Conservation (phyloP, 2,113 vertebrate species). For the Podilymbus podiceps region DNA sequence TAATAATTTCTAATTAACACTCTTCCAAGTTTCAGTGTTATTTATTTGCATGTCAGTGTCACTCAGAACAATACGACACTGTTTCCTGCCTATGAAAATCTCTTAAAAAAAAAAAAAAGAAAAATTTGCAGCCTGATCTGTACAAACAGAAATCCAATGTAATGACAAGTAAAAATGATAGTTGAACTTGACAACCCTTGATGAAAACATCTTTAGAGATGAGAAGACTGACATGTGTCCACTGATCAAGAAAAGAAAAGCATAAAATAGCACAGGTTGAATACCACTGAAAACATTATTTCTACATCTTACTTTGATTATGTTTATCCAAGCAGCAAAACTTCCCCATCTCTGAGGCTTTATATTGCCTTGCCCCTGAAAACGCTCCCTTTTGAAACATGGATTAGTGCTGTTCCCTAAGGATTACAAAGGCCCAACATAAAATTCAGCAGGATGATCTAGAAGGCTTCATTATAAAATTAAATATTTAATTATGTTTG, state of each 20-base stretch:
- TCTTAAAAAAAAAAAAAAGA: not conserved
- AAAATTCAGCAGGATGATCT: not conserved
- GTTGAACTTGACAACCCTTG: not conserved
- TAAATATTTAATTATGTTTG: not conserved
- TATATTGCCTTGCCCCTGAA: not conserved
- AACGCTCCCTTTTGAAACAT: not conserved
- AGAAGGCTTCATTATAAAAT: not conserved
- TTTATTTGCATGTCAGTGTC: constrained; percentile 21
- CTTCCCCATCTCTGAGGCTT: not conserved
- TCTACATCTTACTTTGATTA: not conserved
- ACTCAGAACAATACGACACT: not conserved
- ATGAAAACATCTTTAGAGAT: not conserved
- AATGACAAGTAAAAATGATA: not conserved
- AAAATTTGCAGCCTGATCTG: not conserved
- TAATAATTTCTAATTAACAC: constrained; percentile 60
- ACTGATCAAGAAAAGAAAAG: not conserved
- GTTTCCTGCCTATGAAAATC: not conserved
- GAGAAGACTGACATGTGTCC: not conserved
- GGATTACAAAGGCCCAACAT: not conserved
- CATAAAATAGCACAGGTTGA: not conserved
- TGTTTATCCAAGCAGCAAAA: not conserved
- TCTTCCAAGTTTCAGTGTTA: constrained; percentile 58
- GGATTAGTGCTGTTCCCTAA: not conserved
- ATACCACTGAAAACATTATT: not conserved
- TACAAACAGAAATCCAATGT: not conserved